Conservation (phyloP, 2,113 vertebrate species). For the Xiphophorus hellerii region DNA sequence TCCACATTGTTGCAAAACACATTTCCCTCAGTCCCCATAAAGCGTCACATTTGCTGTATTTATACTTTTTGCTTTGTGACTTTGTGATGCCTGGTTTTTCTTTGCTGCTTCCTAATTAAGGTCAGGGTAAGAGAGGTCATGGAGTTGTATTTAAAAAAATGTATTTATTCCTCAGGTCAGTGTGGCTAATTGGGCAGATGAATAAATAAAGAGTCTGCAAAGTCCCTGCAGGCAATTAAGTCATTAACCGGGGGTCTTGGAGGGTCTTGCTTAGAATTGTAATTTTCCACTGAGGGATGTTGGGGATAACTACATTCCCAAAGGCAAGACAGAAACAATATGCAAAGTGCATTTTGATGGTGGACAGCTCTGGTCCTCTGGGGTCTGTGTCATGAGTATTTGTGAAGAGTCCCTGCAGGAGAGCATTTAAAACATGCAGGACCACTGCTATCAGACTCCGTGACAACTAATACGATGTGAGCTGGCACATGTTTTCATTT, state of each 20-base stretch:
- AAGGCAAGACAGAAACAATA: slow-evolving; percentile 33
- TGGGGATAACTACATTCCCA: slow-evolving; percentile 38
- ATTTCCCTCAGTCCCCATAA: too few relatives aligned
- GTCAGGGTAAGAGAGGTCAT: background rate
- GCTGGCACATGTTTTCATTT: too few relatives aligned
- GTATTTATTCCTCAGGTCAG: slow-evolving; percentile 2
- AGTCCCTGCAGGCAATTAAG: slow-evolving; percentile 17
- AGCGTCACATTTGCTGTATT: background rate
- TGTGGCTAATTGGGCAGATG: slow-evolving; percentile 7
- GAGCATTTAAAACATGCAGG: background rate
- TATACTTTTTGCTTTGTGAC: background rate
- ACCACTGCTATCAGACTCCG: too few relatives aligned
- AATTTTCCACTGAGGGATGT: slow-evolving; percentile 34
- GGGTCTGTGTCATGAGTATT: too few relatives aligned
- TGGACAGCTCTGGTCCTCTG: too few relatives aligned
- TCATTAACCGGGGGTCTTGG: slow-evolving; percentile 21
- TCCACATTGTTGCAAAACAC: too few relatives aligned
- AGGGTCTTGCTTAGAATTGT: slow-evolving; percentile 38
- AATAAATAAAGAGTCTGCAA: slow-evolving; percentile 26
- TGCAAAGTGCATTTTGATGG: background rate
- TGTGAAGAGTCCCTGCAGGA: too few relatives aligned
- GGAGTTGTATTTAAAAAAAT: background rate
- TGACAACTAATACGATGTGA: too few relatives aligned
- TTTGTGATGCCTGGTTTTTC: background rate
- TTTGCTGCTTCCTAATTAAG: background rate